phyloP scores from a whole-genome alignment of 1,140 invertebrate genomes.

The Drosophila eugracilis region DNA sequence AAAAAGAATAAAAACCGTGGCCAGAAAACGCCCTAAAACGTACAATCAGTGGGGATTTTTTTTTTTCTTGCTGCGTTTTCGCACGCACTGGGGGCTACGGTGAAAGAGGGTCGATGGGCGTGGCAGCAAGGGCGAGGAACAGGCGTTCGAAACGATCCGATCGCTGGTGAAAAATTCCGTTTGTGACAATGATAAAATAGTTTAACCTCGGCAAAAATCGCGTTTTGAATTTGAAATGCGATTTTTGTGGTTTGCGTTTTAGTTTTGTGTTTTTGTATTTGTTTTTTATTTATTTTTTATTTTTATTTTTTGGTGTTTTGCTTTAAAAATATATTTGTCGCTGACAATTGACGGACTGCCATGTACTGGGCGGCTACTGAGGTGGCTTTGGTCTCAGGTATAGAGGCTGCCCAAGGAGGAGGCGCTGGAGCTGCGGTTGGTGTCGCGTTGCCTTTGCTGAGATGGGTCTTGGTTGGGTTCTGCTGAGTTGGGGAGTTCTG shows the following conservation, averaged over 20 bases:
- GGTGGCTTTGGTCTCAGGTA: slow-evolving; percentile 37
- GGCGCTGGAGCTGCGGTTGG: slow-evolving; percentile 33
- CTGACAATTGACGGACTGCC: slow-evolving; percentile 50
- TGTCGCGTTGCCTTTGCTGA: slow-evolving; percentile 34
- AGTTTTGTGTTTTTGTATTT: slow-evolving; percentile 47
- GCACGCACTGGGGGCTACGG: slow-evolving; percentile 64
- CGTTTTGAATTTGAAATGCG: slow-evolving; percentile 83
- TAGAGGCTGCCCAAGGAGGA: slow-evolving; percentile 11
- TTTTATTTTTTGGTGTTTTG: slow-evolving; percentile 60
- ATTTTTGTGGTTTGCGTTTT: slow-evolving; percentile 55
- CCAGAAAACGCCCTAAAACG: slow-evolving; percentile 82
- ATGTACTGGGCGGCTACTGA: slow-evolving; percentile 51
- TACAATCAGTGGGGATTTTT: slow-evolving; percentile 39
- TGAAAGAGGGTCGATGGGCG: slow-evolving; percentile 28
- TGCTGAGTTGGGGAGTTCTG: slow-evolving; percentile 20
- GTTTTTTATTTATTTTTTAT: slow-evolving; percentile 32
- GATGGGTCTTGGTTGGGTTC: slow-evolving; percentile 17
- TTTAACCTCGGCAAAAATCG: slow-evolving; percentile 81
- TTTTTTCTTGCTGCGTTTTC: slow-evolving; percentile 65
- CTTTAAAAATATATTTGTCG: slow-evolving; percentile 68
- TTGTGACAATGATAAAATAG: slow-evolving; percentile 84
- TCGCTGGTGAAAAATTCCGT: slow-evolving; percentile 82
- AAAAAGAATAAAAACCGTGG: slow-evolving; percentile 68
- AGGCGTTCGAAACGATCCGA: slow-evolving; percentile 57
- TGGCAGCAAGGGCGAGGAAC: slow-evolving; percentile 29